Evolutionary conservation across 2,797 vertebrate genomes (phyloP).

Genomic region (Pangasius sanitwongsei): DNA sequence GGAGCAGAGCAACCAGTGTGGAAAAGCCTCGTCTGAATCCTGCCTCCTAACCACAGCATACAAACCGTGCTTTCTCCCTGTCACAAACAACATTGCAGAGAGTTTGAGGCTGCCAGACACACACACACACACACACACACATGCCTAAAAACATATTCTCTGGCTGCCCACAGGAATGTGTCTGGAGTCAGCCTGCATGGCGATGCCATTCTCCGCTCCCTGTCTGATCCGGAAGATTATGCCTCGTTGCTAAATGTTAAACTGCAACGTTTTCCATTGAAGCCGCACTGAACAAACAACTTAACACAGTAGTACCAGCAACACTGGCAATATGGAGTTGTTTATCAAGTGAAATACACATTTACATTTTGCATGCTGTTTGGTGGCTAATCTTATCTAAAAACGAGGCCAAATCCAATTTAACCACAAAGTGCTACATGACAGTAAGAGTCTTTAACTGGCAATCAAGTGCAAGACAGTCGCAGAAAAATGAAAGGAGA

Average conservation of each 20-base stretch:
- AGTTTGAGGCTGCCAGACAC: conserved; percentile 54
- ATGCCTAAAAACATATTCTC: conserved; percentile 57
- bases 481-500: not conserved
- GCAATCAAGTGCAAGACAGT: not conserved
- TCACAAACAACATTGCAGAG: conserved; percentile 70
- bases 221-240: conserved; percentile 55
- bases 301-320: conserved; percentile 11
- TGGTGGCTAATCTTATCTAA: not conserved
- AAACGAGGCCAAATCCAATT: not conserved
- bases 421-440: not conserved
- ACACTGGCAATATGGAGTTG: conserved; percentile 1
- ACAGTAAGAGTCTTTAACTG: not conserved
- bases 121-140: conserved; percentile 32
- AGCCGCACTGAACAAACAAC: conserved; percentile 30
- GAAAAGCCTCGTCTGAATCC: conserved; percentile 81
- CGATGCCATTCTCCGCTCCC: conserved; percentile 42
- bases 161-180: conserved; percentile 60
- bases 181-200: conserved; percentile 57
- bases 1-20: conserved; percentile 80
- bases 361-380: not conserved
- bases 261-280: conserved; percentile 56
- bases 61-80: conserved; percentile 81
- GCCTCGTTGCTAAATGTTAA: conserved; percentile 54
- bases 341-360: conserved; percentile 22
- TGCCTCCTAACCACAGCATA: conserved; percentile 80